Base-by-base conservation (phyloP, 2,113 vertebrate species). In the Daboia siamensis region DNA sequence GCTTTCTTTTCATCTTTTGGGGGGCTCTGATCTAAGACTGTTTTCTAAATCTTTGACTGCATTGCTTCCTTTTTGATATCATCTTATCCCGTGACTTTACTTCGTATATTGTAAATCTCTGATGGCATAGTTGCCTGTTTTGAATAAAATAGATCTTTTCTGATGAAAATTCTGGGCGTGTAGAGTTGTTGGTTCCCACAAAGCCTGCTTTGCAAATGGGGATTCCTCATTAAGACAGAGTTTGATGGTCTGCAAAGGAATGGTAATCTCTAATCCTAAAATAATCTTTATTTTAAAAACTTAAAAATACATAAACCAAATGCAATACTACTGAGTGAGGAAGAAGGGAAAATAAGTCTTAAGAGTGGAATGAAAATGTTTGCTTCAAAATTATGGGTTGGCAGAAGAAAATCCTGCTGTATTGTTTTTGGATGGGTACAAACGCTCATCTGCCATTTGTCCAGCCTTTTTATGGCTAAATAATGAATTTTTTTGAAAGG, bases 81-180 rank as follows among this genome's bases (percentile, higher is more conserved):
- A 91, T 90, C 85, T 51, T 51, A 0, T 93, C 51, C 91, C 92
- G 11, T 96, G 96, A 93, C 44, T 93, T 95, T 87, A 86, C 93
- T 94, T 90, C 7, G 9, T 92, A 89, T 26, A 93, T 56, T 93
- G 0, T 61, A 84, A 86, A 90, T 17, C 88, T 94, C 92, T 55
- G 52, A 92, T 93, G 90, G 90, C 64, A 88, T 92, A 55, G 87
- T 91, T 86, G 93, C 52, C 80, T 93, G 46, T 69, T 92, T 69
- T 90, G 93, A 91, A 90, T 92, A 20, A 87, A 91, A 8, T 64
- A 51, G 89, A 0, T 48, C 93, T 96, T 84, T 86, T 26, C 59
- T 89, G 86, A 88, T 84, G 91, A 86, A n/a, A 86, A 69, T 55
- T 88, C 56, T 64, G 51, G 1, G 92, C 94, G 55, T 7, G 6